These are phyloP conservation scores for Scylla paramamosain DNA, from an alignment of 1,140 invertebrate species.

Conservation along the genomic window DNA sequence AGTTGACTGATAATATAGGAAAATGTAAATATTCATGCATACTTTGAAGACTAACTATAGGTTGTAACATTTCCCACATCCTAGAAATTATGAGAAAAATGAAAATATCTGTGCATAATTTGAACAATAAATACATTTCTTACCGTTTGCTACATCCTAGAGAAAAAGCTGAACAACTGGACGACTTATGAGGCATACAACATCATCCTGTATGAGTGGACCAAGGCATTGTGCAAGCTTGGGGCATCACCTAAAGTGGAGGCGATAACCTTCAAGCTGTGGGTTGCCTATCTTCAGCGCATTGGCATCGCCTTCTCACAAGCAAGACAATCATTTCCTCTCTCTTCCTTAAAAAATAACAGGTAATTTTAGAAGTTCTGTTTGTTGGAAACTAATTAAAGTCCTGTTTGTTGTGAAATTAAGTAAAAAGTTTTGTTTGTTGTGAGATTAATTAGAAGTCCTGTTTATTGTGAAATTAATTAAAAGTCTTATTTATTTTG, in stretches of 20 bases:
- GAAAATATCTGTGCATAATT: too few relatives aligned
- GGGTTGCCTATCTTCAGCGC: conserved; percentile 48
- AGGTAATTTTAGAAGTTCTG: background rate
- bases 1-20: too few relatives aligned
- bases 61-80: too few relatives aligned
- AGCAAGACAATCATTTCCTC: background rate
- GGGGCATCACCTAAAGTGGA: conserved; percentile 39
- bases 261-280: conserved; percentile 44
- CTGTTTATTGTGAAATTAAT: too few relatives aligned
- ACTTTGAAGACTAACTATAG: too few relatives aligned
- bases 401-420: too few relatives aligned
- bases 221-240: conserved; percentile 25
- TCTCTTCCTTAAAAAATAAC: background rate
- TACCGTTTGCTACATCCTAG: background rate
- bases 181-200: conserved; percentile 55
- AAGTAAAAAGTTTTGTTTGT: too few relatives aligned
- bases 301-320: conserved; percentile 31
- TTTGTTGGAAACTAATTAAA: background rate
- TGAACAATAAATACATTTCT: background rate
- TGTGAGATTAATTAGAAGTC: background rate
- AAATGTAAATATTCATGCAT: too few relatives aligned
- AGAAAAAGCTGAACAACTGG: conserved; percentile 39
- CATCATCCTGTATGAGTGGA: conserved; percentile 46
- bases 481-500: background rate
- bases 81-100: too few relatives aligned